A percentile compares a stretch with the other conserved stretches of the same genome.
phyloP scores from a whole-genome alignment of 2,888 invertebrate species.

The Perizoma flavofasciatum region DNA sequence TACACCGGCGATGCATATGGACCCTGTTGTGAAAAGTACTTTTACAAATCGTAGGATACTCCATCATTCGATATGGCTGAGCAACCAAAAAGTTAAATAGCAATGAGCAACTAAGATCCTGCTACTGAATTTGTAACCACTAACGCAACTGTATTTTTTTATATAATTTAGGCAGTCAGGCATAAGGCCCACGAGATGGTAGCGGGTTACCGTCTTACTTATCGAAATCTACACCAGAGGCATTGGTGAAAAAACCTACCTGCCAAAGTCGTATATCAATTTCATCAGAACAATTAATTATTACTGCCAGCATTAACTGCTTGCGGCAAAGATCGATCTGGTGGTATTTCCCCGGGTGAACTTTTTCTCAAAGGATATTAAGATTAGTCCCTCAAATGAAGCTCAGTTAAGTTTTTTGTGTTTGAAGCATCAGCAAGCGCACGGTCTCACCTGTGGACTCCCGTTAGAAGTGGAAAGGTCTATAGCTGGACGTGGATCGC shows the following conservation, averaged over 20 bases:
- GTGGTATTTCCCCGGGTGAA: no score
- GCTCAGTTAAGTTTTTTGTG: not conserved
- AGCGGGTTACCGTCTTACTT: no score
- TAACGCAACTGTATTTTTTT: conserved; percentile 5
- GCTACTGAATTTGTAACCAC: conserved; percentile 13
- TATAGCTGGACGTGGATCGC: conserved; percentile 92
- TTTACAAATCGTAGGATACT: conserved; percentile 40
- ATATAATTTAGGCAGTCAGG: no score
- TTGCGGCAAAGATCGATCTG: no score
- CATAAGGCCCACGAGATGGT: no score
- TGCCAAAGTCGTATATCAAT: no score
- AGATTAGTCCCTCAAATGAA: conserved; percentile 11
- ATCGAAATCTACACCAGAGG: no score
- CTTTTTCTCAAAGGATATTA: no score
- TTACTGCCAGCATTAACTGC: no score
- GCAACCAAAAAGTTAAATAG: conserved; percentile 31
- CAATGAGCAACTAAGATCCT: conserved; percentile 28
- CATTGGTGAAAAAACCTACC: no score
- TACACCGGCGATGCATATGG: conserved; percentile 91
- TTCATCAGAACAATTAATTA: no score
- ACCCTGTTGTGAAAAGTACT: conserved; percentile 83
- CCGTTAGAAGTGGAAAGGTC: conserved; percentile 94
- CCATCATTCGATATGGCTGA: conserved; percentile 20
- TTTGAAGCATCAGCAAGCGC: conserved; percentile 22
- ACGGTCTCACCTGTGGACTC: conserved; percentile 90